These are phyloP conservation scores for Adelognathus sp. DNA, from an alignment of 2,888 invertebrate genomes.

Conservation along the genomic window DNA sequence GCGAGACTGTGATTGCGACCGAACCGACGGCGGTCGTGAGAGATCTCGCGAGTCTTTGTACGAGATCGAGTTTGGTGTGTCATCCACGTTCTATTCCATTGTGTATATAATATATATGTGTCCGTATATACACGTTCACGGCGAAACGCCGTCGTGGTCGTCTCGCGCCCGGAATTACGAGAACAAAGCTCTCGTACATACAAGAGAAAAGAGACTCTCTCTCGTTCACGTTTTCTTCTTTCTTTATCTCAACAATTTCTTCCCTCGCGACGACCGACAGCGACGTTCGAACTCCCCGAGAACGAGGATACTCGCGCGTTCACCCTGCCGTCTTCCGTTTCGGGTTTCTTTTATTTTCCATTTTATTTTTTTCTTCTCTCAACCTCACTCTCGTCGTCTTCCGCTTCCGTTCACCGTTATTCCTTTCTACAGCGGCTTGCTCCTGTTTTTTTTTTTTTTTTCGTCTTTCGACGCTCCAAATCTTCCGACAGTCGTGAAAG, in stretches of 20 bases:
- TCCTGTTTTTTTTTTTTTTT: neutral
- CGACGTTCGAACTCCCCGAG: constrained; percentile 34
- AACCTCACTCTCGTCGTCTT: constrained; percentile 19
- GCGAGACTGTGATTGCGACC: constrained; percentile 42
- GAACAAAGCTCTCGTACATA: constrained; percentile 42
- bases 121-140: no score
- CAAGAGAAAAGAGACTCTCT: constrained; percentile 15
- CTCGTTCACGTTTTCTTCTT: neutral
- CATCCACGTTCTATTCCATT: constrained; percentile 28
- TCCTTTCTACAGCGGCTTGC: constrained; percentile 7
- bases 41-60: constrained; percentile 45
- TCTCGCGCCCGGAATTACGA: constrained; percentile 46
- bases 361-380: constrained; percentile 11
- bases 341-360: neutral
- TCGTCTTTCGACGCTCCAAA: neutral
- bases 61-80: constrained; percentile 51
- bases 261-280: neutral
- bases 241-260: neutral
- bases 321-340: constrained; percentile 1
- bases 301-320: constrained; percentile 7
- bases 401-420: constrained; percentile 25
- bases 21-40: constrained; percentile 11
- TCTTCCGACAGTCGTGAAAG: neutral
- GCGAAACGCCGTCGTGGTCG: constrained; percentile 23
- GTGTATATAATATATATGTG: no score